These are phyloP conservation scores for Andrena camellia DNA, from an alignment of 2,888 invertebrate species.

Conservation along the genomic window DNA sequence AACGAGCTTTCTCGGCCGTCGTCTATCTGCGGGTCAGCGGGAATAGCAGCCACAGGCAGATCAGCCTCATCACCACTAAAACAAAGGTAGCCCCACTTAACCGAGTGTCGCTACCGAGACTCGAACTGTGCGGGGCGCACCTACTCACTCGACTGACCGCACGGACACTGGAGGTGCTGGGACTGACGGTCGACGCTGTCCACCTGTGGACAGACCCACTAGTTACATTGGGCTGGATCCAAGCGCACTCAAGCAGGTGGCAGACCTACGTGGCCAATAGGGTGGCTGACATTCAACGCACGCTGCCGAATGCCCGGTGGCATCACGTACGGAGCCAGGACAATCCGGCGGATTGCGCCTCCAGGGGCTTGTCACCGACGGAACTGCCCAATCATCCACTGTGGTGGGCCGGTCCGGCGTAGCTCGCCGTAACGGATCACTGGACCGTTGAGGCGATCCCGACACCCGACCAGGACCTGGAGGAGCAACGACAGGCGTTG, in stretches of 20 bases:
- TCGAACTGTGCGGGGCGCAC: background rate
- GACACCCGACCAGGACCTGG: no score
- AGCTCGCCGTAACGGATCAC: background rate
- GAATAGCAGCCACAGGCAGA: fast-evolving
- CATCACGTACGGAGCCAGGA: background rate
- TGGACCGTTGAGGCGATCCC: fast-evolving
- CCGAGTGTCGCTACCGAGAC: background rate
- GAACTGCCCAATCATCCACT: background rate
- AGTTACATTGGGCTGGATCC: background rate
- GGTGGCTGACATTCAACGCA: background rate
- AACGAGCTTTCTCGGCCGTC: conserved; percentile 54
- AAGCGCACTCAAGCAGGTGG: background rate
- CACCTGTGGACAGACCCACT: background rate
- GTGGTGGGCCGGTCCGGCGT: background rate
- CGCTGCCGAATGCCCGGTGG: background rate
- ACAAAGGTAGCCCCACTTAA: conserved; percentile 55
- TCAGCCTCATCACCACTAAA: conserved; percentile 39
- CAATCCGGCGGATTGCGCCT: background rate
- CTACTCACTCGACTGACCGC: background rate
- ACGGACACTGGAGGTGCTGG: no score
- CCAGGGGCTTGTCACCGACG: background rate
- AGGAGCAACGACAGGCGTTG: fast-evolving
- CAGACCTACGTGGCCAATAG: background rate
- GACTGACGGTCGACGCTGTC: background rate
- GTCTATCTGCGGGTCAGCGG: conserved; percentile 20